Conservation (phyloP, 2,113 vertebrate species). For the Nanger granti region DNA sequence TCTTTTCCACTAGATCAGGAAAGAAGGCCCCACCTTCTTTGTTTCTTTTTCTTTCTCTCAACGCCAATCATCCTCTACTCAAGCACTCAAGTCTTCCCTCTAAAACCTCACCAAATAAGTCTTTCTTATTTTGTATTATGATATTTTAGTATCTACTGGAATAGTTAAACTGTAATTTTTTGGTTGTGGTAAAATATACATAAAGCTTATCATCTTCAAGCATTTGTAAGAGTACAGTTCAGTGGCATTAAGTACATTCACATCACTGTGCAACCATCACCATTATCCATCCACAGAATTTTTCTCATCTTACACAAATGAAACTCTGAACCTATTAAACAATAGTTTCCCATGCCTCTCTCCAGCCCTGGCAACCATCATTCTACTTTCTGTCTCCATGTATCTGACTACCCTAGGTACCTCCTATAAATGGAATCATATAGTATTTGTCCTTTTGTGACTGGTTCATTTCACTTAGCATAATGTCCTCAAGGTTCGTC, state of each 20-base stretch:
- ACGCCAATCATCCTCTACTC: not conserved
- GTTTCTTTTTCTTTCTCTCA: not conserved
- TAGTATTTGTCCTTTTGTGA: slow-evolving; percentile 15
- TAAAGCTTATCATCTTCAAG: not conserved
- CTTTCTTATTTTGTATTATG: not conserved
- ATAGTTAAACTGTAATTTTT: not conserved
- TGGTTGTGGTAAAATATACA: not conserved
- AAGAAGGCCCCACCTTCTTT: not conserved
- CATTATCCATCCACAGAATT: not conserved
- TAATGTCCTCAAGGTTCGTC: not conserved
- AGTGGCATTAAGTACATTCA: not conserved
- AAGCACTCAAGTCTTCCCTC: not conserved
- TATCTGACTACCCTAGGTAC: not conserved
- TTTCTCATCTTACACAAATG: slow-evolving; percentile 7
- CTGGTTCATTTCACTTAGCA: slow-evolving; percentile 11
- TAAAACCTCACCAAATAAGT: slow-evolving; percentile 2
- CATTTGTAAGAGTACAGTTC: not conserved
- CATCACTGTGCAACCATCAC: not conserved
- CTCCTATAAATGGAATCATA: not conserved
- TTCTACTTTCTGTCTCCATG: not conserved
- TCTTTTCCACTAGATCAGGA: not conserved
- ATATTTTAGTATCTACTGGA: not conserved
- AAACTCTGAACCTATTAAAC: not conserved
- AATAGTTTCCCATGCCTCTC: not conserved
- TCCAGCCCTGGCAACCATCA: not conserved